These are phyloP conservation scores for Tragelaphus buxtoni DNA, from an alignment of 2,113 vertebrate species.

Conservation along the genomic window DNA sequence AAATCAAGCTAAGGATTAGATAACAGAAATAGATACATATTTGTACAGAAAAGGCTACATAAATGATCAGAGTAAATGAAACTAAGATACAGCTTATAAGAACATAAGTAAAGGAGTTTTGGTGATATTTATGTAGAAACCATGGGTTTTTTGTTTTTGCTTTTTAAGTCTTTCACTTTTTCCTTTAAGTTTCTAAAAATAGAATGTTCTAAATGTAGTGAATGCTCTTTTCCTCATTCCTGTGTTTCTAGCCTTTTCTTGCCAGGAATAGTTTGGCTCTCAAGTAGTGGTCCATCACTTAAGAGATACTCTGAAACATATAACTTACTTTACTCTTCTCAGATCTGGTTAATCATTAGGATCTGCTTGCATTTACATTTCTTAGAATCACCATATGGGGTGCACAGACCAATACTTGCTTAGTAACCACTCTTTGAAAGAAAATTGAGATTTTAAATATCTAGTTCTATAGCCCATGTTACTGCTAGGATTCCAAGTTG, in stretches of 20 bases:
- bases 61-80: background rate
- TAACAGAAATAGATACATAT: too few species aligned
- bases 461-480: background rate
- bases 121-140: background rate
- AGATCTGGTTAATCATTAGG: background rate
- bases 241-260: background rate
- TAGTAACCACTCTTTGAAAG: background rate
- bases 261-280: background rate
- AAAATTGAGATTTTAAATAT: background rate
- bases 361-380: background rate
- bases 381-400: background rate
- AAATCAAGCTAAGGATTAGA: too few species aligned
- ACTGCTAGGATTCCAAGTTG: background rate
- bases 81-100: background rate
- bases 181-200: background rate
- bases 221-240: background rate
- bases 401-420: background rate
- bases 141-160: background rate
- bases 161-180: background rate
- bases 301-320: background rate
- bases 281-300: background rate
- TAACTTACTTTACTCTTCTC: too few species aligned
- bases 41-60: too few species aligned
- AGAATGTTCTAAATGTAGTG: background rate
- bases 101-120: background rate